Conservation (phyloP, 2,888 invertebrate species). For the Lissocephala sabroskyi region DNA sequence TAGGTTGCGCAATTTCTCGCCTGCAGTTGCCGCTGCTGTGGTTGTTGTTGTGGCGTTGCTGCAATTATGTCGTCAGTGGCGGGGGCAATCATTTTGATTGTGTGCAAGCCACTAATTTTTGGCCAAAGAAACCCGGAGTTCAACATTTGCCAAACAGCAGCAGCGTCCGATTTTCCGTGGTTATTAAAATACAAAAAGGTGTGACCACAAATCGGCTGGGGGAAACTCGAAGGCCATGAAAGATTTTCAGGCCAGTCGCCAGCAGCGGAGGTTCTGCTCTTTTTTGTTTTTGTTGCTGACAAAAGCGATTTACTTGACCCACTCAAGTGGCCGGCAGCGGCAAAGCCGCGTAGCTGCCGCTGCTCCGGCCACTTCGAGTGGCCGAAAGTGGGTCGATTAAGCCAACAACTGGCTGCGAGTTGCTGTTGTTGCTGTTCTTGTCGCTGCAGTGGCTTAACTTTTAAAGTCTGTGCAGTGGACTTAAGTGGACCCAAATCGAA, state of each 20-base stretch:
- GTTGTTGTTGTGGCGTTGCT: conserved; percentile 3
- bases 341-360: background rate
- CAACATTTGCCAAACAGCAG: conserved; percentile 1
- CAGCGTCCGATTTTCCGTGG: background rate
- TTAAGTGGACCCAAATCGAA: conserved; percentile 54
- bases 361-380: conserved; percentile 23
- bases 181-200: background rate
- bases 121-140: too few relatives aligned
- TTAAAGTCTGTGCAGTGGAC: conserved; percentile 25
- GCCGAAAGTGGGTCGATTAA: conserved; percentile 35
- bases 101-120: conserved; percentile 36
- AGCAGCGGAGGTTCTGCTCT: background rate
- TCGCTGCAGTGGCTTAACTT: conserved; percentile 13
- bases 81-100: conserved; percentile 10
- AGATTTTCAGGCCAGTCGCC: conserved; percentile 27
- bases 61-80: conserved; percentile 31
- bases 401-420: conserved; percentile 6
- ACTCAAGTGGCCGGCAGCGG: conserved; percentile 24
- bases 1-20: conserved; percentile 1
- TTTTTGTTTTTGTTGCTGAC: conserved; percentile 48
- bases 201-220: conserved; percentile 9
- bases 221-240: background rate
- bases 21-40: background rate
- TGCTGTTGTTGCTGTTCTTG: conserved; percentile 13
- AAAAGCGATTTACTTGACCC: conserved; percentile 63